Conservation (phyloP, 2,888 invertebrate genomes). For the Bimastos eiseni region DNA sequence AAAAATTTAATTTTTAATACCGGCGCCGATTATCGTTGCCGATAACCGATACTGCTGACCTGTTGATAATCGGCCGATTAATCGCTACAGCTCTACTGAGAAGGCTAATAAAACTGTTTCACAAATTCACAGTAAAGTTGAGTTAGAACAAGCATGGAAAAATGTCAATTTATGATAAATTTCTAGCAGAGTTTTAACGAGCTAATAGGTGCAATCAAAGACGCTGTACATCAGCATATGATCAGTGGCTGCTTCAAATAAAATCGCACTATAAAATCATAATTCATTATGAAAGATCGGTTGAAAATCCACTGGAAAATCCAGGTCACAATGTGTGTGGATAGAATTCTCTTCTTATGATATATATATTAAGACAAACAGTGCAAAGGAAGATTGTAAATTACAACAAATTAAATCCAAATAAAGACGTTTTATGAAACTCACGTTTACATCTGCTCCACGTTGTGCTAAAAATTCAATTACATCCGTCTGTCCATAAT, state of each 20-base stretch:
- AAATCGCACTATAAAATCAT: no score
- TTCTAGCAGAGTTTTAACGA: not conserved
- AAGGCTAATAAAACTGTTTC: not conserved
- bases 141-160: not conserved
- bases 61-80: no score
- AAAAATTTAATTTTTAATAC: no score
- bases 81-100: not conserved
- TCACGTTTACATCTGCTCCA: conserved; percentile 92
- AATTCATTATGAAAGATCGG: no score
- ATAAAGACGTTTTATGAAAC: conserved; percentile 48
- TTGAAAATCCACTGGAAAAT: no score
- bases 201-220: no score
- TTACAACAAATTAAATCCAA: not conserved
- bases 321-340: not conserved
- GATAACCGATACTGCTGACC: no score
- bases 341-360: not conserved
- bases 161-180: not conserved
- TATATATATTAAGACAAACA: not conserved
- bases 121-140: not conserved
- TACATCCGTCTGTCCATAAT: conserved; percentile 90
- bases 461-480: conserved; percentile 82
- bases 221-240: no score
- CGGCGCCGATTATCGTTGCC: no score
- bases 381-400: not conserved
- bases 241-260: no score